Evolutionary conservation across 1,140 invertebrate species (phyloP).

Genomic region (Ceratoteleas bidentatus): DNA sequence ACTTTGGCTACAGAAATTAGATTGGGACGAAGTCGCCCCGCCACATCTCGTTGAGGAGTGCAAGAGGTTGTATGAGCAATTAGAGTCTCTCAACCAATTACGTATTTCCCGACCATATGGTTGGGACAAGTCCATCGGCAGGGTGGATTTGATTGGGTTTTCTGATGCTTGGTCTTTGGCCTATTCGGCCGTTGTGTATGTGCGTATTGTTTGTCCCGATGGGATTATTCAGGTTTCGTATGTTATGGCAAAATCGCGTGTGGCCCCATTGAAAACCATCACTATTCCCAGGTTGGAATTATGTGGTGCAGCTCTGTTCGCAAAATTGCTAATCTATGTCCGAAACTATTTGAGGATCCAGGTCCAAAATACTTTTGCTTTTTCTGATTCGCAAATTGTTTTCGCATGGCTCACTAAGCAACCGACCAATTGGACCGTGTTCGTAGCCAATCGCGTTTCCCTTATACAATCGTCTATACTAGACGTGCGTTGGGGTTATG

Average conservation of each 20-base stretch:
- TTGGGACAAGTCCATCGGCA: not conserved
- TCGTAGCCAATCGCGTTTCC: conserved; percentile 2
- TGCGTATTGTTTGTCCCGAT: not conserved
- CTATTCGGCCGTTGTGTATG: conserved; percentile 9
- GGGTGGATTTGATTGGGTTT: conserved; percentile 2
- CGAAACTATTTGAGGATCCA: not conserved
- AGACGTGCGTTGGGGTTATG: not conserved
- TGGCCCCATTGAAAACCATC: conserved; percentile 6
- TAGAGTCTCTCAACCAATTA: not conserved
- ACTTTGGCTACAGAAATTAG: conserved; percentile 9
- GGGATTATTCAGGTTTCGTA: not conserved
- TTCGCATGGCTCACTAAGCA: not conserved
- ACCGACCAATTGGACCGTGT: not conserved
- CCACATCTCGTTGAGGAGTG: conserved; percentile 1
- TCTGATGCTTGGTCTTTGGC: conserved; percentile 3
- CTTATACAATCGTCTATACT: not conserved
- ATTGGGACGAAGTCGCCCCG: not conserved
- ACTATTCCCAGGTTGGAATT: not conserved
- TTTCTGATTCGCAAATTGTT: conserved; percentile 3
- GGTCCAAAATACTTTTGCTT: not conserved
- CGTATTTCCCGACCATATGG: not conserved
- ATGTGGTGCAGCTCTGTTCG: not conserved
- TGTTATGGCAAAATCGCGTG: not conserved
- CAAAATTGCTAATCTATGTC: conserved; percentile 4
- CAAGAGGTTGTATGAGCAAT: not conserved